These are phyloP conservation scores for Pseudonaja textilis DNA, from an alignment of 2,113 vertebrate species.

Conservation along the genomic window DNA sequence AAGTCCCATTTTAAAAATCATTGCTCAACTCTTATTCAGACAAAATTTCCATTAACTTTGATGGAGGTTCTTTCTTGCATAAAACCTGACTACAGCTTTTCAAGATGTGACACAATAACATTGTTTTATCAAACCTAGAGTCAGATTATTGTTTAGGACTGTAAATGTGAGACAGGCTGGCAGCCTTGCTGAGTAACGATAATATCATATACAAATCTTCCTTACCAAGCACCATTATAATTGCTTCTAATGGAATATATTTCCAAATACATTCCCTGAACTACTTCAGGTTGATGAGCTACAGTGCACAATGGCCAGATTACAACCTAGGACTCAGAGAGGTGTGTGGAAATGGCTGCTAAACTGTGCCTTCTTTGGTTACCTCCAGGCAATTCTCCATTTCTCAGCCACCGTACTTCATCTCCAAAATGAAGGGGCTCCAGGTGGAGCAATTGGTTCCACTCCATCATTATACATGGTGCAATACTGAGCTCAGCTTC, in stretches of 20 bases:
- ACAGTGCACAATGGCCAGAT: neutral
- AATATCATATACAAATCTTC: neutral
- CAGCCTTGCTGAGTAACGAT: conserved; percentile 38
- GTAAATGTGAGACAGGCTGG: neutral
- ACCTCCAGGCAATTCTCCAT: neutral
- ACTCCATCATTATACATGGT: neutral
- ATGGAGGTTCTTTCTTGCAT: conserved; percentile 24
- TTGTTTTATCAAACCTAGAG: conserved; percentile 20
- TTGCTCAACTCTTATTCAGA: conserved; percentile 66
- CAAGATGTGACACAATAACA: conserved; percentile 39
- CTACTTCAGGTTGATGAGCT: neutral
- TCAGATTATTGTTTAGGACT: conserved; percentile 7
- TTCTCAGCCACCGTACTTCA: neutral
- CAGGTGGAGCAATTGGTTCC: neutral
- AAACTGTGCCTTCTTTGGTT: neutral
- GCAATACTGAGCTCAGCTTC: neutral
- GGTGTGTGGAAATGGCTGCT: neutral
- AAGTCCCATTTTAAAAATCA: conserved; percentile 50
- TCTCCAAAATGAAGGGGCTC: neutral
- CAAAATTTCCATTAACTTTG: conserved; percentile 53
- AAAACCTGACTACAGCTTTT: conserved; percentile 59
- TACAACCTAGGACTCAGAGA: neutral
- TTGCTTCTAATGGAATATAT: conserved; percentile 12
- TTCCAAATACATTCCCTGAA: conserved; percentile 23
- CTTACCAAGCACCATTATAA: neutral